Base-by-base conservation (phyloP, 2,113 vertebrate species). In the Passer montanus region DNA sequence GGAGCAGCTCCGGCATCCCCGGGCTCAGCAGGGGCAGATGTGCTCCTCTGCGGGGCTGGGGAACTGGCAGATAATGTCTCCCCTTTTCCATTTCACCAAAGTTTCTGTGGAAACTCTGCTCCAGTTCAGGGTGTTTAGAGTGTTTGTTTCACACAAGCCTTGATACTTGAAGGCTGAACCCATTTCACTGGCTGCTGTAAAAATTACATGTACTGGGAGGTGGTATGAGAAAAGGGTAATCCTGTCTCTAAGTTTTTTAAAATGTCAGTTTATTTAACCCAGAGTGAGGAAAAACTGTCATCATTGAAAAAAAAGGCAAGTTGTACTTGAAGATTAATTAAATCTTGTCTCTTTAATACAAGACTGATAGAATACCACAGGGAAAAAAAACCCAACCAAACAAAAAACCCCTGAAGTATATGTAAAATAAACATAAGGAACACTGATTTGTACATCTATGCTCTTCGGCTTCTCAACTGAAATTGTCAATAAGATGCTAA, bases 321-420 rank as follows among this genome's bases (percentile, higher is more conserved):
- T 88, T 70, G 49, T 73, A 35, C 18, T 59, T 60, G 68, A 85
- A 91, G 30, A 83, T 63, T 35, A 50, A 74, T 77, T 43, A 66
- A 50, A 74, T 93, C 76, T 37, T 64, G 8, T 89, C 18, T 88
- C 13, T 74, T 50, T 52, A 62, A 82, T 39, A 56, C 16, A n/a
- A 41, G 50, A 87, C 49, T 50, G 59, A 64, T 15, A 37, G 30
- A 49, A 66, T 60, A 90, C 7, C 31, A 72, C 59, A 87, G 23
- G 8, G 4, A 5, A 30, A 66, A 74, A 64, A 69, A 66, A 64
- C 13, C 39, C 39, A 24, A 0, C 1, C 2, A 7, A 20, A 12
- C 12, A 43, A 0, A 23, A 12, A 35, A 20, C 7, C 0, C 18
- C 31, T 15, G 33, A 9, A 47, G 16, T 58, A 5, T 58, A 46